Conservation (phyloP, 2,888 invertebrate genomes). For the Leucophora obtusa region DNA sequence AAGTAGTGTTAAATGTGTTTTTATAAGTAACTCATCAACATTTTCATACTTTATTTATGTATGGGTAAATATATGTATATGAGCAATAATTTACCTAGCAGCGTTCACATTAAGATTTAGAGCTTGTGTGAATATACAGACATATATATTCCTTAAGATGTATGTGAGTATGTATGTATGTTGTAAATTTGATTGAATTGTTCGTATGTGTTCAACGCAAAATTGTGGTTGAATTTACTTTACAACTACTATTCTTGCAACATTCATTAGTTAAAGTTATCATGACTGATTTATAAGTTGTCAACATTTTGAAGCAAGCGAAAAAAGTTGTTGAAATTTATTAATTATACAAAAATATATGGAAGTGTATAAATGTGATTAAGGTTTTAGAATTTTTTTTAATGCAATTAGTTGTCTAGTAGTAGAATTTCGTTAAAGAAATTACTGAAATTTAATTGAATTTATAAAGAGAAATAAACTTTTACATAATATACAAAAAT, state of each 20-base stretch:
- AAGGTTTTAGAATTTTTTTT: not conserved
- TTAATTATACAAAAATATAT: not conserved
- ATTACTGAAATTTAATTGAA: not conserved
- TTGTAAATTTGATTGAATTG: constrained; percentile 22
- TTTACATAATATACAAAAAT: not conserved
- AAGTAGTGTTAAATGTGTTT: no score
- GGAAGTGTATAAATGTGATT: not conserved
- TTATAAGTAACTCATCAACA: no score
- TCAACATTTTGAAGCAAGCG: constrained; percentile 15
- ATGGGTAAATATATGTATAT: no score
- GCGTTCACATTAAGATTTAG: no score
- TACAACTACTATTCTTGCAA: constrained; percentile 5
- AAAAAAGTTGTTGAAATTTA: constrained; percentile 26
- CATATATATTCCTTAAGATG: not conserved
- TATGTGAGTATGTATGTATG: not conserved
- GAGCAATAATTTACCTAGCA: no score
- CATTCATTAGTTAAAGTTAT: constrained; percentile 27
- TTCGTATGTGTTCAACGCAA: constrained; percentile 2
- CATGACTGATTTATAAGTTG: constrained; percentile 37
- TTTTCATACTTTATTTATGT: no score
- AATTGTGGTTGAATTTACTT: constrained; percentile 6
- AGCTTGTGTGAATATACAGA: no score
- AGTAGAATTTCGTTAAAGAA: no score
- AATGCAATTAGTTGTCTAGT: no score
- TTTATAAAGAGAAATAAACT: not conserved